Percentiles rank a stretch among this genome's conserved stretches.
Conservation (phyloP, 2,888 invertebrate species). For the Danaus chrysippus region DNA sequence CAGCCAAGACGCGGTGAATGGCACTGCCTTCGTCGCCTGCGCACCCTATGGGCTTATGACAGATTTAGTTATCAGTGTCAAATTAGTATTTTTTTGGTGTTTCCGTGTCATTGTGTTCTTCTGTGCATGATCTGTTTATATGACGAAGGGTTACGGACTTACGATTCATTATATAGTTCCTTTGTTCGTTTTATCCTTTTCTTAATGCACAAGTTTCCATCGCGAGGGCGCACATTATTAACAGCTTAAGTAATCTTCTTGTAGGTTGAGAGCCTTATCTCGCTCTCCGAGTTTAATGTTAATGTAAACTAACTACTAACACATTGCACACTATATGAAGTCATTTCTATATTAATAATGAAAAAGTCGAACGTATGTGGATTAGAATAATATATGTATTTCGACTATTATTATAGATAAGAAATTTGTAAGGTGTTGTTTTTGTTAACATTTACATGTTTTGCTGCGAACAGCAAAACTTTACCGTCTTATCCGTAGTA, state of each 20-base stretch:
- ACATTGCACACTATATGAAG: constrained; percentile 26
- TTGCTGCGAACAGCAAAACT: too few relatives aligned
- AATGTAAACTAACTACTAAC: constrained; percentile 27
- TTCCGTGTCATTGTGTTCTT: constrained; percentile 57
- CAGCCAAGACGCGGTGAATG: constrained; percentile 59
- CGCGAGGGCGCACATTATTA: constrained; percentile 49
- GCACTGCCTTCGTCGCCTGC: constrained; percentile 69
- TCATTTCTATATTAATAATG: constrained; percentile 26
- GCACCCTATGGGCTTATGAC: constrained; percentile 47
- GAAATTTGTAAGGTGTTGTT: neutral
- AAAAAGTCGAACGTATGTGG: neutral
- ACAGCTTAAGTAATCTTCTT: constrained; percentile 50
- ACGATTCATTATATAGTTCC: constrained; percentile 50
- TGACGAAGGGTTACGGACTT: constrained; percentile 37
- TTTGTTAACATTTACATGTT: too few relatives aligned
- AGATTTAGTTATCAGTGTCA: constrained; percentile 46
- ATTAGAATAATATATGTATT: neutral
- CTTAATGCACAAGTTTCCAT: constrained; percentile 41
- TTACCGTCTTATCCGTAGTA: too few relatives aligned
- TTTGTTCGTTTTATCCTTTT: constrained; percentile 55
- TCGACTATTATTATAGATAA: neutral
- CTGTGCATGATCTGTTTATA: constrained; percentile 45
- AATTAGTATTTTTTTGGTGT: constrained; percentile 56
- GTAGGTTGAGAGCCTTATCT: constrained; percentile 57
- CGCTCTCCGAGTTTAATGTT: constrained; percentile 34